phyloP scores from a whole-genome alignment of 1,140 invertebrate species.

The Scaptomyza graminum region DNA sequence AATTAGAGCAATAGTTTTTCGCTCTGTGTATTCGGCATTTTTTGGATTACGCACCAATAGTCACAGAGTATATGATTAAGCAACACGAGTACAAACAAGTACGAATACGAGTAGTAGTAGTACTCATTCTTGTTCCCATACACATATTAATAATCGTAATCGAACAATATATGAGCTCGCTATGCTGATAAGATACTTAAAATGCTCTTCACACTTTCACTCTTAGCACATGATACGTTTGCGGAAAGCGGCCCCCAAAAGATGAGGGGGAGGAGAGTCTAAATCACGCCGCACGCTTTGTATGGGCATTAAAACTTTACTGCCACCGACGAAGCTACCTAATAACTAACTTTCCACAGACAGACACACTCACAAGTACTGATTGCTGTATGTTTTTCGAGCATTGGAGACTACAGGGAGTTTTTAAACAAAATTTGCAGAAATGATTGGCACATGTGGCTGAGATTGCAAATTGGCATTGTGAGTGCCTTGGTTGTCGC shows the following conservation, averaged over 20 bases:
- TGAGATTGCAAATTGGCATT: conserved; percentile 50
- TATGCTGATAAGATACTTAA: conserved; percentile 67
- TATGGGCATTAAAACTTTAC: conserved; percentile 72
- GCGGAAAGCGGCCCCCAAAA: no score
- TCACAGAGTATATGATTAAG: conserved; percentile 21
- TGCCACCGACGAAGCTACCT: conserved; percentile 47
- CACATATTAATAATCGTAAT: conserved; percentile 26
- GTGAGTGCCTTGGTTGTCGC: conserved; percentile 69
- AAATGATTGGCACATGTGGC: conserved; percentile 62
- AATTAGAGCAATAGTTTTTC: neutral
- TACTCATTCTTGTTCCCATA: neutral
- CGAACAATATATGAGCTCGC: conserved; percentile 33
- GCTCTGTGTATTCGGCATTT: conserved; percentile 12
- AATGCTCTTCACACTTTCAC: conserved; percentile 62
- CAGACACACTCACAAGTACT: no score
- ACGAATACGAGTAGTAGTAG: neutral
- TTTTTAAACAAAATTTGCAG: conserved; percentile 20
- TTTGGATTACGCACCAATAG: conserved; percentile 31
- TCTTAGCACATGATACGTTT: conserved; percentile 30
- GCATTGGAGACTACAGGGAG: neutral
- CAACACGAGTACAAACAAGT: neutral
- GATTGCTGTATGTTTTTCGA: neutral
- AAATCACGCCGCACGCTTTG: conserved; percentile 56
- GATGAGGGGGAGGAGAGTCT: conserved; percentile 1
- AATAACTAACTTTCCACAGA: conserved; percentile 36